Conservation (phyloP, 2,888 invertebrate species). For the Halictus ligatus region DNA sequence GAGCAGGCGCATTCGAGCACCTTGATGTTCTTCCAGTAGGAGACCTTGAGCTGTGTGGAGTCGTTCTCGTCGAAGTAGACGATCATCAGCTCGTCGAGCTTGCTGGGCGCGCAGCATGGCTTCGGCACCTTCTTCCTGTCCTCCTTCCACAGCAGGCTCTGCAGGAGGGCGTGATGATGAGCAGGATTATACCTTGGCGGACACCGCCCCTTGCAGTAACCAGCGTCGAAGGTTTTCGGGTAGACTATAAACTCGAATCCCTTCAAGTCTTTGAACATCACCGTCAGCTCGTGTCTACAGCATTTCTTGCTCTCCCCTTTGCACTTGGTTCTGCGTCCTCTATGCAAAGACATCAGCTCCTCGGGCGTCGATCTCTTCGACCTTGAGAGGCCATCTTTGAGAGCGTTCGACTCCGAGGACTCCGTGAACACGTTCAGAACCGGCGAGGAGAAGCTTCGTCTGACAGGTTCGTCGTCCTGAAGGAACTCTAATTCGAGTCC, state of each 20-base stretch:
- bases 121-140: slow-evolving; percentile 86
- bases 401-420: slow-evolving; percentile 17
- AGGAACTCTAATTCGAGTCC: slow-evolving; percentile 86
- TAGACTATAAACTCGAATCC: slow-evolving; percentile 88
- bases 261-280: slow-evolving; percentile 88
- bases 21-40: slow-evolving; percentile 90
- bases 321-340: slow-evolving; percentile 86
- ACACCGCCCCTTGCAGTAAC: slow-evolving; percentile 89
- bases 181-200: slow-evolving; percentile 89
- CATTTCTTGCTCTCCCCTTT: slow-evolving; percentile 86
- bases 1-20: slow-evolving; percentile 91
- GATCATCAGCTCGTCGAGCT: slow-evolving; percentile 88
- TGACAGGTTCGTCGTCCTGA: slow-evolving; percentile 74
- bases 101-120: slow-evolving; percentile 90
- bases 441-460: slow-evolving; percentile 81
- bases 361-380: slow-evolving; percentile 72
- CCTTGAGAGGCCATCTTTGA: slow-evolving; percentile 29
- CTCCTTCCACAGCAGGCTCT: slow-evolving; percentile 88
- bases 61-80: slow-evolving; percentile 88
- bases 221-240: slow-evolving; percentile 90
- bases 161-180: slow-evolving; percentile 89
- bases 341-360: slow-evolving; percentile 80
- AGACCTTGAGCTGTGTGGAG: slow-evolving; percentile 87
- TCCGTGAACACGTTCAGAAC: slow-evolving; percentile 79
- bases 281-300: slow-evolving; percentile 88